phyloP scores from a whole-genome alignment of 2,888 invertebrate genomes.

The Eudemis profundana region DNA sequence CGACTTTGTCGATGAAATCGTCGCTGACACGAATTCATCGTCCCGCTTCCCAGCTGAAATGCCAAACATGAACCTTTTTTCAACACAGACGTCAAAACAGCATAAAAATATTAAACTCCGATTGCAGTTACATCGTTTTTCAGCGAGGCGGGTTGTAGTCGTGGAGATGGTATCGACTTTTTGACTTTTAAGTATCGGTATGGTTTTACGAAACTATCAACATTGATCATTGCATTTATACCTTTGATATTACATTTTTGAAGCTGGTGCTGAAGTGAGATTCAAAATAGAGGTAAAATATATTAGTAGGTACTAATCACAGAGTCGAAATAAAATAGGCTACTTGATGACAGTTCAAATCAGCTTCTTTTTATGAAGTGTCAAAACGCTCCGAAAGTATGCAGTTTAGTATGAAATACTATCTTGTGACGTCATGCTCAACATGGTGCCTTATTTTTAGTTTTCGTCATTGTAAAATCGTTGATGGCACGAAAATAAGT shows the following conservation, averaged over 20 bases:
- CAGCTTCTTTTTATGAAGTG: too few species aligned
- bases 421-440: too few species aligned
- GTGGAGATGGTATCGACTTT: not conserved
- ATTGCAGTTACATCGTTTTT: not conserved
- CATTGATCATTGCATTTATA: not conserved
- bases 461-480: too few species aligned
- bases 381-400: too few species aligned
- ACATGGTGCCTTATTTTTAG: too few species aligned
- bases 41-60: constrained; percentile 43
- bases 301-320: too few species aligned
- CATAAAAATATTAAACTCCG: not conserved
- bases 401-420: too few species aligned
- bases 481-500: too few species aligned
- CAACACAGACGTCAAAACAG: constrained; percentile 24
- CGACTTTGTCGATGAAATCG: constrained; percentile 42
- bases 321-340: too few species aligned
- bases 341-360: too few species aligned
- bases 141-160: not conserved
- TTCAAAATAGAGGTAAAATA: too few species aligned
- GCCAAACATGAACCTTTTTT: too few species aligned
- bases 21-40: constrained; percentile 34
- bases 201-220: not conserved
- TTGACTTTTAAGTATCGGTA: not conserved
- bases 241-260: not conserved
- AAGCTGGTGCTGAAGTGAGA: not conserved